phyloP scores from a whole-genome alignment of 2,113 vertebrate genomes.

The Chloroceryle aenea region DNA sequence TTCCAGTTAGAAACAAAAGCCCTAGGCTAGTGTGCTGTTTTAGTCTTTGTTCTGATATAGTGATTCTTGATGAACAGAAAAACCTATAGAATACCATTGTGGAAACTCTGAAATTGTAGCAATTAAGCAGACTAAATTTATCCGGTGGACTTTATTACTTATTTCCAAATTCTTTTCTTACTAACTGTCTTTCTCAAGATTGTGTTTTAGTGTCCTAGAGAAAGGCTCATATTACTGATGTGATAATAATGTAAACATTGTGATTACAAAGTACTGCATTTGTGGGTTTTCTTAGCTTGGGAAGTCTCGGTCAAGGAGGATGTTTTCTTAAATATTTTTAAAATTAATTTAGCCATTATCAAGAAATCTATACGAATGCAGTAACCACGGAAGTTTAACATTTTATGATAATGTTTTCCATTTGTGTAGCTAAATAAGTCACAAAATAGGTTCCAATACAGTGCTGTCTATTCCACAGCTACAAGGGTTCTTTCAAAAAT shows the following conservation, averaged over 20 bases:
- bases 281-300: slow-evolving; percentile 52
- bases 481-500: neutral
- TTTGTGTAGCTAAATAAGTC: slow-evolving; percentile 41
- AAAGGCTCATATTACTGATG: slow-evolving; percentile 7
- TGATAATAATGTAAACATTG: slow-evolving; percentile 16
- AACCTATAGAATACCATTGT: neutral
- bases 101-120: neutral
- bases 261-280: slow-evolving; percentile 28
- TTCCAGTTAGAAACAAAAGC: slow-evolving; percentile 14
- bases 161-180: slow-evolving; percentile 7
- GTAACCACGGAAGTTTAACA: slow-evolving; percentile 30
- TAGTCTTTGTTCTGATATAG: neutral
- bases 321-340: slow-evolving; percentile 34
- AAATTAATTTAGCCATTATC: slow-evolving; percentile 58
- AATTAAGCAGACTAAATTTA: slow-evolving; percentile 32
- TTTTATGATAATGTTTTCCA: slow-evolving; percentile 60
- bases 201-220: neutral
- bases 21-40: neutral
- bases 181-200: neutral
- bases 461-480: neutral
- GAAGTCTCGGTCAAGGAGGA: neutral
- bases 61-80: neutral
- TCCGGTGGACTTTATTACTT: neutral
- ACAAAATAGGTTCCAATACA: slow-evolving; percentile 15
- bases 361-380: slow-evolving; percentile 52